Base-by-base conservation (phyloP, 2,797 vertebrate genomes). In the Selene dorsalis region DNA sequence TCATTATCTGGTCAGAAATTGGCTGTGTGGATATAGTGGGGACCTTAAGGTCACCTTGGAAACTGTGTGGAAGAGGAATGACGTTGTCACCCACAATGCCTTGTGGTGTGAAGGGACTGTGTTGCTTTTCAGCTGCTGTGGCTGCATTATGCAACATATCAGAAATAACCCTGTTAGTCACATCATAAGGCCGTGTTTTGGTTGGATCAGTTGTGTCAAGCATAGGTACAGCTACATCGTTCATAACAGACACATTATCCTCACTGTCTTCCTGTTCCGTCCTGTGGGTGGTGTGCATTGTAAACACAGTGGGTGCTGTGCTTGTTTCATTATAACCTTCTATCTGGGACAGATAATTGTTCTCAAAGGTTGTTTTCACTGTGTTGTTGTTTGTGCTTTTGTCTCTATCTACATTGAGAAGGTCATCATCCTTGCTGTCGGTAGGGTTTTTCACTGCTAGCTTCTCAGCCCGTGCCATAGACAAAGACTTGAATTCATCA, bases 151-250 rank as follows among this genome's bases (percentile, higher is more conserved):
- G 47, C 28, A 58, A 50, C 12, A 13, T 35, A 57, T 82, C 66
- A 71, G 55, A 64, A 60, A 62, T 32, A 59, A 64, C 22, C n/a
- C 20, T 62, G 28, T 75, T 77, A 45, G 59, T 48, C 56, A 65
- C 39, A 80, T 73, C 63, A 66, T 82, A 73, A 45, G 68, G 4
- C 17, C 73, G 66, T 20, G 64, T 73, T 83, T 72, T 70, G 58
- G 48, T 67, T 43, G 0, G 47, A 72, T 86, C 32, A 41, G 63
- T 80, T 79, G 58, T 75, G 47, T 74, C 65, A 62, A 63, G 38
- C 48, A 43, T 8, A 73, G 65, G 65, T 32, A 16, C 26, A 53
- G 59, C 17, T 56, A 70, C 69, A 76, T 66, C 6, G 39, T 63
- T 75, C 8, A 8, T 45, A 73, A 63, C 39, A 50, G 71, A 41